A percentile compares a stretch with the other conserved stretches of the same genome.
These are phyloP conservation scores for Microdon myrmicae DNA, from an alignment of 2,888 invertebrate genomes.

Conservation along the genomic window DNA sequence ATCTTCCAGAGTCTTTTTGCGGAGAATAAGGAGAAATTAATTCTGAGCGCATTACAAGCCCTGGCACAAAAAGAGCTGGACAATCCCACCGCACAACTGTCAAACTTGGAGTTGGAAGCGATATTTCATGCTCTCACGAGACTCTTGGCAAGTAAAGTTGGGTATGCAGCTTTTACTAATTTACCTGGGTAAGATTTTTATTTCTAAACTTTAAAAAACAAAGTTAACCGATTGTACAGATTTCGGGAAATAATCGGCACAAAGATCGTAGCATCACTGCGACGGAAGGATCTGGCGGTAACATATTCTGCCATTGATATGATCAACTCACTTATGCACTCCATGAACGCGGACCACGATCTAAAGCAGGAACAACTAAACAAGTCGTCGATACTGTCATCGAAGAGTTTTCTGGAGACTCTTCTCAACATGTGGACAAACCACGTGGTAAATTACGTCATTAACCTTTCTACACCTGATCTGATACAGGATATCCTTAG, in stretches of 20 bases:
- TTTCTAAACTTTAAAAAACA: slow-evolving; percentile 1
- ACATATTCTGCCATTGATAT: slow-evolving; percentile 97
- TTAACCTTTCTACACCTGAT: too few relatives aligned
- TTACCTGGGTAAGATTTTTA: slow-evolving; percentile 76
- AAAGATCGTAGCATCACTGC: slow-evolving; percentile 90
- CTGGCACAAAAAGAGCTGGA: slow-evolving; percentile 79
- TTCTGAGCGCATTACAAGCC: slow-evolving; percentile 88
- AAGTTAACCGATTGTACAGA: slow-evolving; percentile 69
- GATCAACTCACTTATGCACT: slow-evolving; percentile 97
- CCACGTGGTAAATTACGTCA: slow-evolving; percentile 80
- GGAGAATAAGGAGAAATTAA: slow-evolving; percentile 97
- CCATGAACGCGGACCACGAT: slow-evolving; percentile 97
- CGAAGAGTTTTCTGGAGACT: slow-evolving; percentile 90
- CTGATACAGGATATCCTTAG: slow-evolving; percentile 70
- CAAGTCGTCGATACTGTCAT: slow-evolving; percentile 93
- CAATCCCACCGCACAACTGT: slow-evolving; percentile 70
- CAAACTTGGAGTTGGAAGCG: slow-evolving; percentile 84
- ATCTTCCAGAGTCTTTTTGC: slow-evolving; percentile 88
- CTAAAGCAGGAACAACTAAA: slow-evolving; percentile 97
- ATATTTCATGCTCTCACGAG: slow-evolving; percentile 95
- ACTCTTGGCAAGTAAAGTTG: slow-evolving; percentile 96
- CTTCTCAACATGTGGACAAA: slow-evolving; percentile 93
- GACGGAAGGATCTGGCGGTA: slow-evolving; percentile 87
- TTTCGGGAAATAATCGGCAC: slow-evolving; percentile 95
- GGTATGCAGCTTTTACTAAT: slow-evolving; percentile 94